Evolutionary conservation across 2,888 invertebrate species (phyloP).

Genomic region (Clostera curtula): DNA sequence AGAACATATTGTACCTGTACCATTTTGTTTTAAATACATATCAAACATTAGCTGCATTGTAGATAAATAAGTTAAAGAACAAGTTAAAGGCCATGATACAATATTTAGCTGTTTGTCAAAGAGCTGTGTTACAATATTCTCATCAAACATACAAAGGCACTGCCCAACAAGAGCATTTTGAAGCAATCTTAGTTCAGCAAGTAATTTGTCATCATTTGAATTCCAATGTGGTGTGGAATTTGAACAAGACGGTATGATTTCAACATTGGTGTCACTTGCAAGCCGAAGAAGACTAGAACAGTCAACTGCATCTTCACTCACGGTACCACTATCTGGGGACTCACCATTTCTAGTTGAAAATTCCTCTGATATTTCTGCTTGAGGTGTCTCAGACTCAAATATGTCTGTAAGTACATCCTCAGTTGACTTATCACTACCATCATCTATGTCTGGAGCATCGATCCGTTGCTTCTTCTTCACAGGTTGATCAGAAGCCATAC

Average conservation of each 20-base stretch:
- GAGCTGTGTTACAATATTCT: constrained; percentile 80
- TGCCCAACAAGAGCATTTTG: constrained; percentile 82
- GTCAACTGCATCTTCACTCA: constrained; percentile 69
- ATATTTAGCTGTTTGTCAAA: constrained; percentile 78
- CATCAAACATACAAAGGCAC: constrained; percentile 85
- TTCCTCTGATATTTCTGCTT: constrained; percentile 59
- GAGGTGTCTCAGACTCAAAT: constrained; percentile 52
- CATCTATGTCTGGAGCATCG: constrained; percentile 77
- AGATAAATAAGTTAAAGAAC: constrained; percentile 84
- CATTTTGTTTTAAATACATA: constrained; percentile 88
- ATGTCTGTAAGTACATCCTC: constrained; percentile 65
- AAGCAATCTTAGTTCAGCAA: constrained; percentile 73
- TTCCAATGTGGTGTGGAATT: constrained; percentile 48
- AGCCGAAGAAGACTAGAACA: constrained; percentile 57
- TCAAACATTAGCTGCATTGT: constrained; percentile 89
- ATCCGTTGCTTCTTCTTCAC: constrained; percentile 89
- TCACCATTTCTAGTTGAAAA: constrained; percentile 58
- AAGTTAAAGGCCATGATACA: constrained; percentile 61
- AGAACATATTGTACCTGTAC: constrained; percentile 87
- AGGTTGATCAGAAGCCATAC: constrained; percentile 87
- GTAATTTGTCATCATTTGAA: constrained; percentile 51
- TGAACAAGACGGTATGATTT: constrained; percentile 61
- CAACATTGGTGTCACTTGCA: constrained; percentile 43
- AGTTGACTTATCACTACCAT: constrained; percentile 65
- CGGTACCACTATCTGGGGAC: constrained; percentile 67